Conservation (phyloP, 2,888 invertebrate species). For the Doris montereyensis region DNA sequence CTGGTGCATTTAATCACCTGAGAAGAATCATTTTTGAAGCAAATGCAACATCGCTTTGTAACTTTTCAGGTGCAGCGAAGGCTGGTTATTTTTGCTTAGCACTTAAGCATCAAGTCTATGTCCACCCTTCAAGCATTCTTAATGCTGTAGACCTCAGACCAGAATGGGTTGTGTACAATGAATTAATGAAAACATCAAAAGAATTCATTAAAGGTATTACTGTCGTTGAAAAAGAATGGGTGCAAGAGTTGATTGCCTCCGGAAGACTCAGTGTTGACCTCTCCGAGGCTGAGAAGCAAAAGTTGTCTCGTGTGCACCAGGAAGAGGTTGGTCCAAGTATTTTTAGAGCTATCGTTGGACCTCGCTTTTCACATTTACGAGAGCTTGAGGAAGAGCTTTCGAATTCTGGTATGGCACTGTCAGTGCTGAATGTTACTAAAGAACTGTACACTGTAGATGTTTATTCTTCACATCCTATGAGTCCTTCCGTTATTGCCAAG, state of each 20-base stretch:
- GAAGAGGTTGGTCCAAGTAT: constrained; percentile 51
- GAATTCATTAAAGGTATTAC: constrained; percentile 62
- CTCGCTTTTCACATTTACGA: constrained; percentile 49
- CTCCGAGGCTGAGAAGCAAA: constrained; percentile 44
- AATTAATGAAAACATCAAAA: constrained; percentile 56
- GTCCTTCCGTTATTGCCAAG: background rate
- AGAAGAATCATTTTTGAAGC: constrained; percentile 55
- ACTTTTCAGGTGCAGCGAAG: constrained; percentile 58
- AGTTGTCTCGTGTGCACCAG: constrained; percentile 45
- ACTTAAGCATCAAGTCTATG: constrained; percentile 50
- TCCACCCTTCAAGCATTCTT: constrained; percentile 66
- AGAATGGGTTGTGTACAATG: constrained; percentile 61
- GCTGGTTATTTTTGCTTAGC: constrained; percentile 59
- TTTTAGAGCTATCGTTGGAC: constrained; percentile 54
- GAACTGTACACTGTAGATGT: constrained; percentile 51
- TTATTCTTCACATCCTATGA: constrained; percentile 42
- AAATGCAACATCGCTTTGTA: constrained; percentile 55
- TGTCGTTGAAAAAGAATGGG: constrained; percentile 53
- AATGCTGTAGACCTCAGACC: constrained; percentile 52
- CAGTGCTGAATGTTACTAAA: constrained; percentile 54
- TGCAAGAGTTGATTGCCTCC: constrained; percentile 46
- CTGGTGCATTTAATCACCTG: constrained; percentile 44
- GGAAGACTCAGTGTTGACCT: constrained; percentile 47
- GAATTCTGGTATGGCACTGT: constrained; percentile 37
- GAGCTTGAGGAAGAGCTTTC: constrained; percentile 48